Base-by-base conservation (phyloP, 2,797 vertebrate genomes). In the Hippopotamyrus pictus region DNA sequence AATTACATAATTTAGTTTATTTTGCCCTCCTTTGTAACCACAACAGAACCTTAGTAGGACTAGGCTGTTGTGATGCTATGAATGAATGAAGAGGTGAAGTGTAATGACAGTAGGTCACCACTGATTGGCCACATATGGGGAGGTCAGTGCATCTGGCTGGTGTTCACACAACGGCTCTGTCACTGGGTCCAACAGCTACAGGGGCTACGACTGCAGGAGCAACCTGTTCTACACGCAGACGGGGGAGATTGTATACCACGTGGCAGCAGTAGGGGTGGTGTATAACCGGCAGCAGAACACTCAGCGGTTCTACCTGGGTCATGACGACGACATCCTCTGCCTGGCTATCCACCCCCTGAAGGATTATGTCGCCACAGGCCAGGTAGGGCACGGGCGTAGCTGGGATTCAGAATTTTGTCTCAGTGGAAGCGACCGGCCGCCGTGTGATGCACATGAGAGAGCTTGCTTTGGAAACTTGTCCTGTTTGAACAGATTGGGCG, bases 261-360 rank as follows among this genome's bases (percentile, higher is more conserved):
- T 99, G 62, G 98, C 99, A 11, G 98, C 98, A 0, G 97, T 99
- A 51, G 98, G 98, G 4, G 95, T 99, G 86, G 97, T 99, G 90
- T 99, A 99, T 93, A 99, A 98, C 94, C 96, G 99, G 3, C 98
- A 99, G 69, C 98, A 99, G 94, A 99, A 99, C 92, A 98, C 97
- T 0, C 99, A 99, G 73, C 97, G 97, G 90, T 99, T 99, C 92
- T 99, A 99, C 94, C 95, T 99, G 92, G 98, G 99, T 25, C 99
- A 99, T 3, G 97, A 99, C 11, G 99, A 99, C 89, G 98, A 99
- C 92, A 98, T 99, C 90, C 97, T 99, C 83, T 99, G 98, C 95
- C 96, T 99, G 93, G 96, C 98, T 88, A 96, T 99, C 91, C 99
- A 99, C 90, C 99, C 99, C 25, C 93, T 98, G 41, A 99, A 98